phyloP scores from a whole-genome alignment of 2,888 invertebrate species.

The Crossocerus cetratus region DNA sequence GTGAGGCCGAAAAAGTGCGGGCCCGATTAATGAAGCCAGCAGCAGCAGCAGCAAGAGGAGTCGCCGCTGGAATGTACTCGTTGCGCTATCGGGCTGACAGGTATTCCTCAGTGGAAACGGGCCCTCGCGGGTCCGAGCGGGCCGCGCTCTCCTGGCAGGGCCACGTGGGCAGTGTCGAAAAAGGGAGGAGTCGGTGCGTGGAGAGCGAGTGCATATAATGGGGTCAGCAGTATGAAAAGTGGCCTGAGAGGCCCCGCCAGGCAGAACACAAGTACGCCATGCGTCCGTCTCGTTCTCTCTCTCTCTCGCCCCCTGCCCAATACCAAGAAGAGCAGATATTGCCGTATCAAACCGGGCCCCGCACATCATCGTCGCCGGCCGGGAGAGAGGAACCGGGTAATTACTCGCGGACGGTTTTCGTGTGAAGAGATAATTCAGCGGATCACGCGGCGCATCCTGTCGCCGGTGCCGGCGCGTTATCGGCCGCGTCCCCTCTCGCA shows the following conservation, averaged over 20 bases:
- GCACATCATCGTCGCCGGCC: constrained; percentile 25
- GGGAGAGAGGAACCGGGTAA: constrained; percentile 21
- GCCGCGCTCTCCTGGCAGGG: no score
- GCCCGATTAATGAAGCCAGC: neutral
- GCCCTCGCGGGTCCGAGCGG: neutral
- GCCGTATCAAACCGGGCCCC: constrained; percentile 32
- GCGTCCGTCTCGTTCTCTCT: no score
- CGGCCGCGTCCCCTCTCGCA: neutral
- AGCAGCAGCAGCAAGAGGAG: neutral
- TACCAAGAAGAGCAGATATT: constrained; percentile 5
- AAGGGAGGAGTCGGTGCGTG: constrained; percentile 19
- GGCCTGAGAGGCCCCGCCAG: constrained; percentile 15
- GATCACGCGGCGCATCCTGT: constrained; percentile 29
- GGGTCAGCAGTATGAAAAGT: constrained; percentile 42
- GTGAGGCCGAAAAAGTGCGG: neutral
- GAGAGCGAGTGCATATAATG: constrained; percentile 26
- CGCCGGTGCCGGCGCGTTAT: constrained; percentile 9
- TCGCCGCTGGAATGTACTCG: neutral
- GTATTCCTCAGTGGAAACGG: neutral
- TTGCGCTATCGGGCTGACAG: neutral
- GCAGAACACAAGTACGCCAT: no score
- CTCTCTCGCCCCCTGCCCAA: no score
- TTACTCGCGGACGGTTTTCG: constrained; percentile 38
- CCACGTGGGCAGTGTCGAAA: constrained; percentile 41
- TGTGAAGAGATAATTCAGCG: constrained; percentile 43